Conservation (phyloP, 2,113 vertebrate genomes). For the Dicentrarchus labrax region DNA sequence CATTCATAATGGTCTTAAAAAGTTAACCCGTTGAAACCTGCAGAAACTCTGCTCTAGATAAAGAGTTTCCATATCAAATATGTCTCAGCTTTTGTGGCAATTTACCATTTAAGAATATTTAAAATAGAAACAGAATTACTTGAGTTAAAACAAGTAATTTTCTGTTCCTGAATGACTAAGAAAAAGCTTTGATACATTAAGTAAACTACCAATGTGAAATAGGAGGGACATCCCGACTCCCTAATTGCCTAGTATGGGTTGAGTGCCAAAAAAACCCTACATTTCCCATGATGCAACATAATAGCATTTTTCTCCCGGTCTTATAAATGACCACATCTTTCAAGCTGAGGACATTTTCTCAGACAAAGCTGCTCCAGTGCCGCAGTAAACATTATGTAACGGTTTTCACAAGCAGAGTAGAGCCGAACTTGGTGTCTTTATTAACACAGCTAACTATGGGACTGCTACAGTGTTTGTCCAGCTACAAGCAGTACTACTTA, state of each 20-base stretch:
- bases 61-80: no score
- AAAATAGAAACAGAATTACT: no score
- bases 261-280: neutral
- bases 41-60: no score
- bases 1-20: no score
- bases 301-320: neutral
- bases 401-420: neutral
- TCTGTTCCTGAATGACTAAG: no score
- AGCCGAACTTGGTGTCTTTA: neutral
- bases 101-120: no score
- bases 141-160: no score
- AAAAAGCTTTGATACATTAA: neutral
- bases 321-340: neutral
- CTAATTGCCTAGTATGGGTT: neutral
- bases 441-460: neutral
- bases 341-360: neutral
- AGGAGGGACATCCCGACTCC: neutral
- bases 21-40: no score
- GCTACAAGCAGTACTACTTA: neutral
- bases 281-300: no score
- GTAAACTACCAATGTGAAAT: neutral
- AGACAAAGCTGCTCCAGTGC: no score
- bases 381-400: neutral
- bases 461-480: neutral
- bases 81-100: no score